Evolutionary conservation across 2,888 invertebrate species (phyloP).

Genomic region (Penaeus monodon): DNA sequence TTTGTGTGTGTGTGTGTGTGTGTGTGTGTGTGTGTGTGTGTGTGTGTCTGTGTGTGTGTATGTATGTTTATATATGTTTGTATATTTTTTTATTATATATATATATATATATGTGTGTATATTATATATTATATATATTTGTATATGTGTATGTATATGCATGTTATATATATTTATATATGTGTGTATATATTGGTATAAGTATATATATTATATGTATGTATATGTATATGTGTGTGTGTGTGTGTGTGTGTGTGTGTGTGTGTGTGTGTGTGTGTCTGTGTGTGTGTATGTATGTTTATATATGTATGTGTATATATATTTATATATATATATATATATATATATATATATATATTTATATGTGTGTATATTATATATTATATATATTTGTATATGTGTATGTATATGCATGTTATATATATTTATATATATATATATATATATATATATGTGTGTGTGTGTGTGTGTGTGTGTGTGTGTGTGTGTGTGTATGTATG

Average conservation of each 20-base stretch:
- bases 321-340: conserved; percentile 29
- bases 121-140: background rate
- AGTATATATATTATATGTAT: conserved; percentile 1
- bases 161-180: too few species aligned
- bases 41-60: background rate
- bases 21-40: background rate
- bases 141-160: background rate
- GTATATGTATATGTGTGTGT: too few species aligned
- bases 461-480: background rate
- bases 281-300: background rate
- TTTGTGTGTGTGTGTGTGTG: background rate
- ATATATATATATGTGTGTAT: background rate
- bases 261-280: background rate
- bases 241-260: background rate
- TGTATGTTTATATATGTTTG: too few species aligned
- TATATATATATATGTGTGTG: conserved; percentile 23
- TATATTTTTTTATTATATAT: too few species aligned
- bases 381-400: background rate
- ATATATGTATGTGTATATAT: conserved; percentile 26
- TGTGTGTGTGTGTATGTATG: background rate
- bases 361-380: background rate
- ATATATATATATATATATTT: conserved; percentile 12
- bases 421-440: conserved; percentile 30
- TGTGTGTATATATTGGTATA: conserved; percentile 4
- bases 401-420: too few species aligned